These are phyloP conservation scores for Kryptopterus vitreolus DNA, from an alignment of 2,797 vertebrate genomes.

Conservation along the genomic window DNA sequence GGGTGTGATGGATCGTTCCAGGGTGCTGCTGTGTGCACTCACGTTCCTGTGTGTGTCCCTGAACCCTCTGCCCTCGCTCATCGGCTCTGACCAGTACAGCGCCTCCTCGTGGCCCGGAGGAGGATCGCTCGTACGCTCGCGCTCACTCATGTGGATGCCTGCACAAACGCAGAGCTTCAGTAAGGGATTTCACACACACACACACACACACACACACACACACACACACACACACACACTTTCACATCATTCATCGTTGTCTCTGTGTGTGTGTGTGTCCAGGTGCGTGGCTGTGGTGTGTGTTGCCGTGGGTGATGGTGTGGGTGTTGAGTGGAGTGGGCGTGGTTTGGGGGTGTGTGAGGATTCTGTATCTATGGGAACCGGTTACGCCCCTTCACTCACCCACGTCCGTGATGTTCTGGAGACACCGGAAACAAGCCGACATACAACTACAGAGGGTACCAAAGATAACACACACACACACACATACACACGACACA, in stretches of 20 bases:
- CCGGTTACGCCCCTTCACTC: conserved; percentile 93
- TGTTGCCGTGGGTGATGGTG: conserved; percentile 91
- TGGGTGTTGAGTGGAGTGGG: conserved; percentile 94
- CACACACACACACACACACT: conserved; percentile 12
- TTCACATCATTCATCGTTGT: neutral
- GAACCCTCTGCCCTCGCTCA: conserved; percentile 89
- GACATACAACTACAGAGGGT: conserved; percentile 91
- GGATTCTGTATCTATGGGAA: conserved; percentile 92
- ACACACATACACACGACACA: conserved; percentile 3
- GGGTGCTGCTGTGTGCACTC: conserved; percentile 91
- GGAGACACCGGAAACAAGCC: conserved; percentile 95
- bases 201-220: conserved; percentile 1
- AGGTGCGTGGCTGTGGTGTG: conserved; percentile 88
- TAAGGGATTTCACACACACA: conserved; percentile 53
- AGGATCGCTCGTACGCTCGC: conserved; percentile 71
- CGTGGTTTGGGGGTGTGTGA: conserved; percentile 90
- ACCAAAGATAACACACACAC: neutral
- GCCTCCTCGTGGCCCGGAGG: conserved; percentile 45
- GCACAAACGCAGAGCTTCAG: conserved; percentile 72
- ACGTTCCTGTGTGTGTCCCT: conserved; percentile 95
- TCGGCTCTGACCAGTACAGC: conserved; percentile 71
- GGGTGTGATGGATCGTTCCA: conserved; percentile 95
- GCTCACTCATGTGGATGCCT: conserved; percentile 79
- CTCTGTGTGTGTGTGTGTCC: conserved; percentile 10
- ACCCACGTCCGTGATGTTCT: conserved; percentile 90